A percentile compares a stretch with the other conserved stretches of the same genome.
Conservation (phyloP, 92 coral and sea anemone genomes). For the Phenganax stokvisi region DNA sequence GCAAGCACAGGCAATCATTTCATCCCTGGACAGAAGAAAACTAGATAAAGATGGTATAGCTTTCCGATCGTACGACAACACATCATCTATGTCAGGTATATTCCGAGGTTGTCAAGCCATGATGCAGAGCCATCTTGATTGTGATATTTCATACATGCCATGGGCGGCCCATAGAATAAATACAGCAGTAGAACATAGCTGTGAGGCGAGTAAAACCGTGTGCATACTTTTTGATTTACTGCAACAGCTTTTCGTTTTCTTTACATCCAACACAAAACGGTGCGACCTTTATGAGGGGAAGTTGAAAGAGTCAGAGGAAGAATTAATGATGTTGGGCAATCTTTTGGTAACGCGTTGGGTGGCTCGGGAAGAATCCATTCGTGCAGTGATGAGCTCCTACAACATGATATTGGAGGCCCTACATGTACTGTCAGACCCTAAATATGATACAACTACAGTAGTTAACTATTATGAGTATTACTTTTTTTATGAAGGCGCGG, state of each 20-base stretch:
- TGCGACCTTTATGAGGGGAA: background rate
- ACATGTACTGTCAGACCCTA: background rate
- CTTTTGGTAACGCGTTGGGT: background rate
- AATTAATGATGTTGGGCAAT: background rate
- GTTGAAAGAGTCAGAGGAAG: constrained; percentile 6
- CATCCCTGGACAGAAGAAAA: background rate
- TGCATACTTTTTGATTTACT: constrained; percentile 6
- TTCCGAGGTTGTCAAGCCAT: constrained; percentile 16
- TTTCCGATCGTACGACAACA: constrained; percentile 11
- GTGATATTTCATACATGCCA: constrained; percentile 16
- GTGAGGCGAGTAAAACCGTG: constrained; percentile 1
- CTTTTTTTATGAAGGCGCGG: no score
- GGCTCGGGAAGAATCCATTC: background rate
- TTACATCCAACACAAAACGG: constrained; percentile 7
- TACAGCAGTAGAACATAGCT: constrained; percentile 15
- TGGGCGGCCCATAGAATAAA: constrained; percentile 7
- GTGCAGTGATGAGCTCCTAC: background rate
- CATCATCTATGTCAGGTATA: constrained; percentile 15
- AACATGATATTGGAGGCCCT: background rate
- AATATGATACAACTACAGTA: background rate
- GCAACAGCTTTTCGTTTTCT: constrained; percentile 21
- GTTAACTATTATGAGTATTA: no score
- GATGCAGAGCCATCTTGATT: constrained; percentile 7
- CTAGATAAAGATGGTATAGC: background rate
- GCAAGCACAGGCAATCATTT: constrained; percentile 6